Evolutionary conservation across 2,113 vertebrate species (phyloP).

Genomic region (Hyperopisus bebe): DNA sequence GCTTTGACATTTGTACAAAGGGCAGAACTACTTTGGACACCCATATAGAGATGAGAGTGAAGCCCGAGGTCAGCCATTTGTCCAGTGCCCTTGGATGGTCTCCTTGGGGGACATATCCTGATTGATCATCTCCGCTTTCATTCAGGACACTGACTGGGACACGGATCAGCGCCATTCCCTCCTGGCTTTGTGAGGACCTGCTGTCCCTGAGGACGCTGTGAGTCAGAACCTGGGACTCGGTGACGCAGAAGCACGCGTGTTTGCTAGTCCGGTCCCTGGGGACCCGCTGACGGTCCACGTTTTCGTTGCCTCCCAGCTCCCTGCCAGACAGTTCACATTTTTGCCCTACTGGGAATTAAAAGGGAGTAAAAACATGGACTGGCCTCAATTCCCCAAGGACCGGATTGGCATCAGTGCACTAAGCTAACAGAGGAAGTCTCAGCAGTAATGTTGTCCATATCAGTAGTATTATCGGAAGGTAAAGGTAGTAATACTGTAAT

Average conservation of each 20-base stretch:
- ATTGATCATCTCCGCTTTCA: not conserved
- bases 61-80: not conserved
- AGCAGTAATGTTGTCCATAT: not conserved
- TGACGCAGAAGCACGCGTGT: not conserved
- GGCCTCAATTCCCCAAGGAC: not conserved
- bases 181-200: conserved; percentile 79
- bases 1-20: not conserved
- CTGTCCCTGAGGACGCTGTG: conserved; percentile 84
- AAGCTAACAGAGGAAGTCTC: not conserved
- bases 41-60: not conserved
- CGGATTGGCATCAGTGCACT: not conserved
- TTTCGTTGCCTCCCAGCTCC: not conserved
- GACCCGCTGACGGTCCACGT: not conserved
- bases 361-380: not conserved
- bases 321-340: not conserved
- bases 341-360: not conserved
- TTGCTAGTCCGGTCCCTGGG: not conserved
- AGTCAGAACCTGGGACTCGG: conserved; percentile 47
- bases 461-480: not conserved
- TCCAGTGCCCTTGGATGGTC: not conserved
- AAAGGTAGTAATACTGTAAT: not conserved
- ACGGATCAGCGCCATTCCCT: conserved; percentile 76
- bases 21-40: not conserved
- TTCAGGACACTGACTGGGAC: conserved; percentile 88
- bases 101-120: not conserved